Evolutionary conservation across 2,113 vertebrate genomes (phyloP).

Genomic region (Chaetops frenatus): DNA sequence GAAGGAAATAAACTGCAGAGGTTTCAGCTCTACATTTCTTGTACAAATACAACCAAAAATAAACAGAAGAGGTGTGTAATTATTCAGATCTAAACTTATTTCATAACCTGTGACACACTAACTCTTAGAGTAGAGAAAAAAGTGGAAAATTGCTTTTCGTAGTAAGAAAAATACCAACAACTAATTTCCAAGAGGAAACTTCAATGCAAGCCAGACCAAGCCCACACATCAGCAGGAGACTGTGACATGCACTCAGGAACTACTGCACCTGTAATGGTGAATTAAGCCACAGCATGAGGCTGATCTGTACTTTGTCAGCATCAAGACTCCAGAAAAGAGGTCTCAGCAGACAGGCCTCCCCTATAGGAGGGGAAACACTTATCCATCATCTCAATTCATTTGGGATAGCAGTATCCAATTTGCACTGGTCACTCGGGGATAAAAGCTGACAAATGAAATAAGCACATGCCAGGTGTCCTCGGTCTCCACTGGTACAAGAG

Average conservation of each 20-base stretch:
- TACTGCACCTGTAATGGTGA: not conserved
- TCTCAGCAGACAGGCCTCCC: not conserved
- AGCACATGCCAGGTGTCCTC: not conserved
- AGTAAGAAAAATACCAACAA: not conserved
- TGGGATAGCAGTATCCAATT: not conserved
- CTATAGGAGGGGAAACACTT: not conserved
- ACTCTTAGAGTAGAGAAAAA: not conserved
- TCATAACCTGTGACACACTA: not conserved
- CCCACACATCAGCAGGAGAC: accelerated
- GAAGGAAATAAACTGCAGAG: not conserved
- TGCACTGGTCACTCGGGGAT: not conserved
- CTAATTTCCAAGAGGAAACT: not conserved
- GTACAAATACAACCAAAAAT: not conserved
- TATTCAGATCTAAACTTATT: not conserved
- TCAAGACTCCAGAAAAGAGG: not conserved
- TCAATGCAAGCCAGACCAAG: not conserved
- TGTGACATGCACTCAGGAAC: not conserved
- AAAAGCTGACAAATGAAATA: not conserved
- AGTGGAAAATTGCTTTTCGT: not conserved
- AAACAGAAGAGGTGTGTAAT: not conserved
- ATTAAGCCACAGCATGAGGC: not conserved
- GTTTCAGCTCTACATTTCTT: not conserved
- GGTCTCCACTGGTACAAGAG: not conserved
- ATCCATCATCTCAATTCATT: not conserved
- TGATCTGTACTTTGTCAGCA: not conserved